Conservation (phyloP, 2,113 vertebrate genomes). For the human region GRCh38 chr6:138956001-138956500, state of each 20-base stretch:
- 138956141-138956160: not conserved
- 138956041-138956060: not conserved
- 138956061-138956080: not conserved
- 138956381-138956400: not conserved
- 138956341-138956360: not conserved
- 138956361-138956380: not conserved
- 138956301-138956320: not conserved
- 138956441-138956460: not conserved
- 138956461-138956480: not conserved
- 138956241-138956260: not conserved
- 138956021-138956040: not conserved
- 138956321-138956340: not conserved
- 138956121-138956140: constrained; percentile 17
- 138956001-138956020: constrained; percentile 10
- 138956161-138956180: not conserved
- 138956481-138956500: not conserved
- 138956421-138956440: not conserved
- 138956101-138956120: not conserved
- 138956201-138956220: not conserved
- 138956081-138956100: not conserved
- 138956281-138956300: not conserved
- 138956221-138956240: not conserved
- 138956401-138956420: not conserved
- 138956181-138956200: not conserved
- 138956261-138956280: not conserved